Evolutionary conservation across 1,140 invertebrate genomes (phyloP), one percentile per base, ranked within the genome.

Genomic region (Thaumetopoea pityocampa): DNA sequence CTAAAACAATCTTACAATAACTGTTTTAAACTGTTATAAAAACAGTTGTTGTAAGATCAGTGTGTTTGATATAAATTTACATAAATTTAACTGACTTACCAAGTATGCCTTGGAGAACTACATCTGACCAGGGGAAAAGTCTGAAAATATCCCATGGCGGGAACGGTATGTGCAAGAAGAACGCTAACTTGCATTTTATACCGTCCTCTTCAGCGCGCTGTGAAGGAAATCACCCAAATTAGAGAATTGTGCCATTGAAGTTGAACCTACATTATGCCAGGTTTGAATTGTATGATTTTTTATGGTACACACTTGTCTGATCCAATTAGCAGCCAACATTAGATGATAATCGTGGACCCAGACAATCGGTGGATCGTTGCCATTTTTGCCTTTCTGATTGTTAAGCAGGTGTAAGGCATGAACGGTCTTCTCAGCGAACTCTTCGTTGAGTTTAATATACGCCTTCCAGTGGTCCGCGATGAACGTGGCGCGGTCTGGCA

Each of bases 341-440:
- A 97, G 85, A 63, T 97, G 95, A 76, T 97, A 97, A 71, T 97
- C 95, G 56, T 97, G 95, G 8, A 97, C 90, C 95, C 95, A 97
- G 0, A 97, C 90, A 9, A 97, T 87, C 0, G 94, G 94, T 0
- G 88, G 77, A 4, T 86, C 79, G 1, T 85, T 86, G 5, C 87
- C 86, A 42, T 84, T 88, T 48, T 85, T 88, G 58, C 84, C 85
- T 32, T 88, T 90, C 49, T 77, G 86, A 20, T 89, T 83, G 4
- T 89, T 88, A 23, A 92, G 72, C 22, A 88, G 85, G 34, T 90
- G 87, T 17, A 96, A 60, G 0, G 94, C 94, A 38, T 87, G 87
- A 23, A 96, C 87, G 0, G 94, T 94, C 58, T 91, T 90, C 11
- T 90, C 88, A 0, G 94, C 94, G 67, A 97, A 96, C 62, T 92